phyloP scores from a whole-genome alignment of 2,888 invertebrate species.

The Chrysolina haemoptera region DNA sequence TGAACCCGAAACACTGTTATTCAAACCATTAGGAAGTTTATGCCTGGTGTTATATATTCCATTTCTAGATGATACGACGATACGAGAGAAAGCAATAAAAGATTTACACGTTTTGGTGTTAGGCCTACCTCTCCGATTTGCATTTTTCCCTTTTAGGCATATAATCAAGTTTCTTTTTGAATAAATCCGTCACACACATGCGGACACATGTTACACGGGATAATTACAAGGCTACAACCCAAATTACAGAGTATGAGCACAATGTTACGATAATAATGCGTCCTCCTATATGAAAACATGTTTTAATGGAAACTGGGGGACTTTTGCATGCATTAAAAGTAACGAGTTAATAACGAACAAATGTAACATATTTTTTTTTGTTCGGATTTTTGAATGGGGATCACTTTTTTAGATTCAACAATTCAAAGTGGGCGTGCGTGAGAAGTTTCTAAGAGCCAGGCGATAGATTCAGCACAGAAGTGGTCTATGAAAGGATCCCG shows the following conservation, averaged over 20 bases:
- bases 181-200: conserved; percentile 43
- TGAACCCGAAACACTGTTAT: not conserved
- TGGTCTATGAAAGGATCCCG: not conserved
- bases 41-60: not conserved
- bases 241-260: conserved; percentile 39
- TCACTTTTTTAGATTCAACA: conserved; percentile 11
- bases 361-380: conserved; percentile 15
- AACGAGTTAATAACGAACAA: conserved; percentile 26
- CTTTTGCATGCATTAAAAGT: conserved; percentile 22
- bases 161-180: conserved; percentile 39
- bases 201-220: conserved; percentile 36
- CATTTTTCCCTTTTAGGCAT: conserved; percentile 33
- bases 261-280: conserved; percentile 29
- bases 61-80: not conserved
- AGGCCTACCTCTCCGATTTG: conserved; percentile 16
- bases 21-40: not conserved
- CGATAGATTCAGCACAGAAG: not conserved
- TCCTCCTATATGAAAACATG: conserved; percentile 23
- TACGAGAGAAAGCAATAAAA: conserved; percentile 16
- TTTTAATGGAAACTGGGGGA: conserved; percentile 22
- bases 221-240: conserved; percentile 38
- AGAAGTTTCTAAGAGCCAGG: conserved; percentile 15
- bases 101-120: conserved; percentile 11
- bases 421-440: conserved; percentile 26
- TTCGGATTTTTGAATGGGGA: not conserved